Base-by-base conservation (phyloP, 1,140 invertebrate genomes). In the Bathynomus jamesi region DNA sequence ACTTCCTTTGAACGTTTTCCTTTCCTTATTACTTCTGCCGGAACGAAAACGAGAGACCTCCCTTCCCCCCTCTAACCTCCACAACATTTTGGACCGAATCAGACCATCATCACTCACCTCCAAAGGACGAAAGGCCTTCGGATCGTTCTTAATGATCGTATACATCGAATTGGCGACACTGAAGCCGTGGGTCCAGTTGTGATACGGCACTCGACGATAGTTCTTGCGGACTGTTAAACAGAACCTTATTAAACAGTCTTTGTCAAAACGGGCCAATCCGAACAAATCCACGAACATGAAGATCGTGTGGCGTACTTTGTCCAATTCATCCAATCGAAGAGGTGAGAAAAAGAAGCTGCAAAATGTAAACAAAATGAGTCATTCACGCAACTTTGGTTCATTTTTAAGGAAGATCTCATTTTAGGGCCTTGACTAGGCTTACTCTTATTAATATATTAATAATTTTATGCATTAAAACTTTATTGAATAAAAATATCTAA, bases 181-280 rank as follows among this genome's bases (percentile, higher is more conserved):
- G 84, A 92, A 94, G 0, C 90, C 92, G 79, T 94, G 91, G 21
- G 88, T 87, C 88, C 91, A 94, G 81, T 94, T 94, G 81, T 94
- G 92, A 85, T 87, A 92, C 0, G 89, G 89, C 0, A 93, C 90
- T 29, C 87, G 83, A 27, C 91, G 82, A 80, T 94, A 94, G 82
- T 93, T 94, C 79, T 92, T 93, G 78, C 87, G 86, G 0, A 93
- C 90, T 0, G 91, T 94, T 69, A 94, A 79, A 5, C 88, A 87
- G 79, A 94, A 94, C 67, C 87, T 82, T 27, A 89, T 85, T 40
- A 93, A 80, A 63, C 85, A 86, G 65, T 83, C 83, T 21, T 83
- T 79, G 77, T 89, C 87, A 79, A 89, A 91, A 74, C 85, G 83
- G 1, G 81, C 79, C 25, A 86, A 70, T 5, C 85, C 84, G 78